Evolutionary conservation across 2,113 vertebrate genomes (phyloP).

Genomic region (Motacilla tschutschensis): DNA sequence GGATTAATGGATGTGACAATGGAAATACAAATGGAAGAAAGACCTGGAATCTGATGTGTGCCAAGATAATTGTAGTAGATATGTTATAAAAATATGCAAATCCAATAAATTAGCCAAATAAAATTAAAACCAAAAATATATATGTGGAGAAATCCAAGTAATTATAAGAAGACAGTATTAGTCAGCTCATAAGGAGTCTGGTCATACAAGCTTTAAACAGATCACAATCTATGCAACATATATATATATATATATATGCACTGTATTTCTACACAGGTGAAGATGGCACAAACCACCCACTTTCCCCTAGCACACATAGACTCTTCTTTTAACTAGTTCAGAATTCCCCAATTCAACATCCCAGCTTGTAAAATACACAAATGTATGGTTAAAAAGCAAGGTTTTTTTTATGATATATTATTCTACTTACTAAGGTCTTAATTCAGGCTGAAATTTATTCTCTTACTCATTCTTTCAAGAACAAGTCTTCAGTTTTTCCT

Average conservation of each 20-base stretch:
- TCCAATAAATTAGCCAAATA: background rate
- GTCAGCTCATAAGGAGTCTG: background rate
- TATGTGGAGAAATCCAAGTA: background rate
- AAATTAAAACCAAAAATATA: background rate
- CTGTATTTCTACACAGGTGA: background rate
- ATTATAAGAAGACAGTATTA: background rate
- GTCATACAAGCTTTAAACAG: background rate
- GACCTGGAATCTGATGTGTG: background rate
- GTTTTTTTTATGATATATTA: background rate
- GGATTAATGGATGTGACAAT: background rate
- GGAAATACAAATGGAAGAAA: background rate
- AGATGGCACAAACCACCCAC: background rate
- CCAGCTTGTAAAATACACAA: background rate
- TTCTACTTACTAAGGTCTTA: constrained; percentile 13
- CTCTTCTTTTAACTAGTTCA: background rate
- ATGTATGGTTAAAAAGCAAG: fast-evolving
- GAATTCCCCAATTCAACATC: background rate
- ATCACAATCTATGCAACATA: background rate
- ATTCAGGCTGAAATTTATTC: background rate
- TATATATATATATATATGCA: fast-evolving
- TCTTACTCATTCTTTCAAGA: background rate
- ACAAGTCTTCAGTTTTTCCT: background rate
- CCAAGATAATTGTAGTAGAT: background rate
- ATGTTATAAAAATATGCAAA: fast-evolving
- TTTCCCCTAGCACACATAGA: fast-evolving